Percentiles rank a stretch among this genome's conserved stretches.
Conservation (phyloP, 1,140 invertebrate genomes). For the Leguminivora glycinivorella region DNA sequence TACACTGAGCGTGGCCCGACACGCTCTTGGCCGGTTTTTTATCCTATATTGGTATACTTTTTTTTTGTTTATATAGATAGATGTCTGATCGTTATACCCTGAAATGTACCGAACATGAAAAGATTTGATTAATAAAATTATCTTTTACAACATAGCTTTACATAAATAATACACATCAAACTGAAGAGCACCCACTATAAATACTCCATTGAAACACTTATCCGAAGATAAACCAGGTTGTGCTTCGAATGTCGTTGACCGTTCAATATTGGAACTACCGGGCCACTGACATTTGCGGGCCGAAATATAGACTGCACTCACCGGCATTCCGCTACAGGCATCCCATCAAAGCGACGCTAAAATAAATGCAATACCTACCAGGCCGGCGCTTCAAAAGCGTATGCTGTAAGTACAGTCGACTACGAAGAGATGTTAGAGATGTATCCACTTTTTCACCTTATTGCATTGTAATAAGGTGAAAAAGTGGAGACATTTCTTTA, state of each 20-base stretch:
- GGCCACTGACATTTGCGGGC: conserved; percentile 62
- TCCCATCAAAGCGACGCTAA: conserved; percentile 47
- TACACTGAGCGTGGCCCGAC: too few species aligned
- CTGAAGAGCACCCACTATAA: conserved; percentile 10
- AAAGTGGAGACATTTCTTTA: too few species aligned
- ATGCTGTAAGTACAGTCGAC: too few species aligned
- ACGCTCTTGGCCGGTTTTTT: too few species aligned
- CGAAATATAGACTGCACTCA: conserved; percentile 52
- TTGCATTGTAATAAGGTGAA: too few species aligned
- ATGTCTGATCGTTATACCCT: too few species aligned
- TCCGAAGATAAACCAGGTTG: conserved; percentile 41
- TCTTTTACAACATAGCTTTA: too few species aligned
- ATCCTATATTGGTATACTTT: too few species aligned
- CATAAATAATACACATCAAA: conserved; percentile 24
- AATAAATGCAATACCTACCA: conserved; percentile 26
- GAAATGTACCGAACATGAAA: too few species aligned
- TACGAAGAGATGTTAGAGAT: too few species aligned
- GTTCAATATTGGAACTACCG: conserved; percentile 45
- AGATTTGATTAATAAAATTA: not conserved
- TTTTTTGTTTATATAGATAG: too few species aligned
- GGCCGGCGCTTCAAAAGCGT: conserved; percentile 10
- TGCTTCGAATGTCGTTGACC: conserved; percentile 56
- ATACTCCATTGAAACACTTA: conserved; percentile 31
- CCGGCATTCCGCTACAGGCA: conserved; percentile 48
- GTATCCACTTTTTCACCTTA: too few species aligned